Evolutionary conservation across 2,888 invertebrate species (phyloP).

Genomic region (Apamea crenata): DNA sequence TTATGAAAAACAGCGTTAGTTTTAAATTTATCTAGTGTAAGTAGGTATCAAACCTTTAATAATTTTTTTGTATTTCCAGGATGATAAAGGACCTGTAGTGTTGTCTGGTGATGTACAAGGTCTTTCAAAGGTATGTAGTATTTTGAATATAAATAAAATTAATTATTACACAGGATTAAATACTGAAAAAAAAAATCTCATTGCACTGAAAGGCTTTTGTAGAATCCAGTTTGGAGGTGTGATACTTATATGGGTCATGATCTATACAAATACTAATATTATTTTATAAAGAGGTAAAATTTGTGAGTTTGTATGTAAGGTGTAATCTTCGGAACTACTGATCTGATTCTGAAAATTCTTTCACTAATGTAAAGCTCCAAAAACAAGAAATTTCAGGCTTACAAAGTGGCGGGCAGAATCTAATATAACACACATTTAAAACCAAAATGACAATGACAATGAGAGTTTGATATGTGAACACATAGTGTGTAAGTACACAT

Average conservation of each 20-base stretch:
- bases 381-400: background rate
- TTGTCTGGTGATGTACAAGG: constrained; percentile 96
- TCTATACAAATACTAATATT: background rate
- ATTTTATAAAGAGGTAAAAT: background rate
- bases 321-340: background rate
- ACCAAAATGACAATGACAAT: constrained; percentile 38
- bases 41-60: background rate
- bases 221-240: background rate
- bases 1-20: background rate
- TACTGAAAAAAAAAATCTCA: too few relatives aligned
- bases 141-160: background rate
- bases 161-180: background rate
- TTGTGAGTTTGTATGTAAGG: background rate
- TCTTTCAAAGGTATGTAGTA: constrained; percentile 91
- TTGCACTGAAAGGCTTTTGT: background rate
- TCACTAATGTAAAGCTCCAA: background rate
- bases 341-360: background rate
- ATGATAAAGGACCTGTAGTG: constrained; percentile 92
- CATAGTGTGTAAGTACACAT: constrained; percentile 2
- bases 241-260: background rate
- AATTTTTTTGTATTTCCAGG: constrained; percentile 81
- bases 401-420: background rate
- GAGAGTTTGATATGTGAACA: constrained; percentile 27
- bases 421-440: background rate
- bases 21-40: background rate